phyloP scores from a whole-genome alignment of 1,140 invertebrate species.

The Melitaea cinxia region DNA sequence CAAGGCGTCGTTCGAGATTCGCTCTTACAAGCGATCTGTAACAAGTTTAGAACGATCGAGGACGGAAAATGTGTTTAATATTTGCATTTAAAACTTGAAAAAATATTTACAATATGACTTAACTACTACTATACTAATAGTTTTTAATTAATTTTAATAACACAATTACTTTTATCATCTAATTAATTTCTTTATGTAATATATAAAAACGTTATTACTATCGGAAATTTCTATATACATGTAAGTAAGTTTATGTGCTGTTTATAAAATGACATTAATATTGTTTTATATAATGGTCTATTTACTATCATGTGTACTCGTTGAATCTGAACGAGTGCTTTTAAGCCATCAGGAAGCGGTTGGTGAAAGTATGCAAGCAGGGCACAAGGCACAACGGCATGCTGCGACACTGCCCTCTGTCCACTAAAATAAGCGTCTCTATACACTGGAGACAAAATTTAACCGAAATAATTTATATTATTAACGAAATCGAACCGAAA shows the following conservation, averaged over 20 bases:
- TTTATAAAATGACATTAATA: not conserved
- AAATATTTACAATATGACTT: no score
- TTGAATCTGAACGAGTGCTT: constrained; percentile 44
- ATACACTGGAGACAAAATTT: constrained; percentile 9
- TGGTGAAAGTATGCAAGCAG: constrained; percentile 75
- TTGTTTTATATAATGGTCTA: not conserved
- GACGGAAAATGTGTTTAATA: constrained; percentile 17
- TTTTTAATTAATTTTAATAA: no score
- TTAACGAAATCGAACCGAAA: not conserved
- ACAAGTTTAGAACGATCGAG: constrained; percentile 38
- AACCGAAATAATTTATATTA: not conserved
- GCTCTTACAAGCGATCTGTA: constrained; percentile 30
- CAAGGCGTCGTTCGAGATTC: constrained; percentile 6
- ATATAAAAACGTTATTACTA: no score
- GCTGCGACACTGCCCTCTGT: constrained; percentile 72
- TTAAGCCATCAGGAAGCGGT: constrained; percentile 52
- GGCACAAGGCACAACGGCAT: constrained; percentile 62
- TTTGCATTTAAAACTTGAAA: no score
- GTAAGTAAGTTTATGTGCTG: no score
- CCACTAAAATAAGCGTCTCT: constrained; percentile 44
- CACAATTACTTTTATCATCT: no score
- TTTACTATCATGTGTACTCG: constrained; percentile 21
- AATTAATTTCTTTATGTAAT: no score
- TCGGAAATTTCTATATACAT: no score
- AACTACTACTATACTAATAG: no score